phyloP scores from a whole-genome alignment of 2,113 vertebrate species.

The Panurus biarmicus region DNA sequence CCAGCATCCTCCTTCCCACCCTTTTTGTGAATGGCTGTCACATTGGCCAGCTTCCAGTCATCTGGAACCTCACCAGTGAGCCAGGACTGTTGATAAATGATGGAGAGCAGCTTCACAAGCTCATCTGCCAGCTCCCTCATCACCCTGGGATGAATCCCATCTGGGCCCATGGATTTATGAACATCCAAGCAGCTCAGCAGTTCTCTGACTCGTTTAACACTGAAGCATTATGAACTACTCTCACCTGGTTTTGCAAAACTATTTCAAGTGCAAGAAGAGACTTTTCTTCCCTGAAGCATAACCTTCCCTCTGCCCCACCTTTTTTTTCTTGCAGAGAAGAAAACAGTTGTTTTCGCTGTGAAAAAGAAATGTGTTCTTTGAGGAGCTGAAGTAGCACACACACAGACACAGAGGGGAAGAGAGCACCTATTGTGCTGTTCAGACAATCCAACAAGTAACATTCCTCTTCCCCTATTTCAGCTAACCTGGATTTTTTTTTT shows the following conservation, averaged over 20 bases:
- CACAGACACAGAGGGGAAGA: not conserved
- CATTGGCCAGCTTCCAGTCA: not conserved
- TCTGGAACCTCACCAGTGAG: not conserved
- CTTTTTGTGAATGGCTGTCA: not conserved
- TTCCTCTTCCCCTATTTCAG: not conserved
- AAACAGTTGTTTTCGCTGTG: slow-evolving; percentile 12
- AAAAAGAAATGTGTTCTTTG: not conserved
- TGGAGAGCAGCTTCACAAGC: fast-evolving
- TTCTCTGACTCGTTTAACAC: not conserved
- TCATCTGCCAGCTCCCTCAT: not conserved
- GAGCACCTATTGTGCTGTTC: slow-evolving; percentile 2
- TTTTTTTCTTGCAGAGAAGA: not conserved
- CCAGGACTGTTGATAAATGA: not conserved
- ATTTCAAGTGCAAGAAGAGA: not conserved
- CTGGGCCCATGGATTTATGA: not conserved
- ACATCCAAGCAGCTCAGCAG: not conserved
- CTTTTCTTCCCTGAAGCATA: slow-evolving; percentile 1
- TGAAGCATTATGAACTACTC: not conserved
- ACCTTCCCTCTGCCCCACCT: not conserved
- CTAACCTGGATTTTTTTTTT: not conserved
- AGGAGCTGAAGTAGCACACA: not conserved
- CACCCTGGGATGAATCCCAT: not conserved
- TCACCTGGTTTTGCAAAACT: slow-evolving; percentile 21
- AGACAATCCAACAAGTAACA: not conserved
- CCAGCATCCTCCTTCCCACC: not conserved